Evolutionary conservation across 2,113 vertebrate genomes (phyloP).

Genomic region (Oreochromis tanganicae): DNA sequence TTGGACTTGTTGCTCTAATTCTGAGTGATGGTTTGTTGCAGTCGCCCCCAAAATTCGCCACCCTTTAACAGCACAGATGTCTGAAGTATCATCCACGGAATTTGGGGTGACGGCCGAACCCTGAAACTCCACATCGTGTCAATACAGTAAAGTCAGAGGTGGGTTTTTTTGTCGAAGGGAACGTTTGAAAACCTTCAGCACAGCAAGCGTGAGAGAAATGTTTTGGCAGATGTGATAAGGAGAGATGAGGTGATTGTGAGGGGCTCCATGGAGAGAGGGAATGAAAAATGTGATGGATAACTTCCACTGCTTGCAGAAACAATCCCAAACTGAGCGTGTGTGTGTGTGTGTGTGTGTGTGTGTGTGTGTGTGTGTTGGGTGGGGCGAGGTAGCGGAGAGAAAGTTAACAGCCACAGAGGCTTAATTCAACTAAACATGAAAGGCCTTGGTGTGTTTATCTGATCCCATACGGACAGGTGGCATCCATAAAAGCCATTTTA

Average conservation of each 20-base stretch:
- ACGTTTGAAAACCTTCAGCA: neutral
- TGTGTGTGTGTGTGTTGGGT: neutral
- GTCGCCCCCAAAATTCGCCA: neutral
- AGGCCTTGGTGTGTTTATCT: constrained; percentile 7
- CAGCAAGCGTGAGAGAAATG: constrained; percentile 46
- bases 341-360: neutral
- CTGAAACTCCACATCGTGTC: neutral
- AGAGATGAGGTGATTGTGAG: constrained; percentile 59
- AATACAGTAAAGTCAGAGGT: neutral
- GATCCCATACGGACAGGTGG: constrained; percentile 31
- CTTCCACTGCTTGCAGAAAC: constrained; percentile 37
- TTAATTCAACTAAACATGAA: constrained; percentile 10
- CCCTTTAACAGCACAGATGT: neutral
- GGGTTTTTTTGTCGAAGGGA: neutral
- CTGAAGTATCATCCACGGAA: neutral
- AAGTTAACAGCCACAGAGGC: constrained; percentile 14
- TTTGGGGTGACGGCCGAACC: neutral
- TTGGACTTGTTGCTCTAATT: neutral
- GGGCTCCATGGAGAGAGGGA: constrained; percentile 18
- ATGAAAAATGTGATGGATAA: constrained; percentile 60
- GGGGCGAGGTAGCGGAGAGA: neutral
- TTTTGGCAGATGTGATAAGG: constrained; percentile 59
- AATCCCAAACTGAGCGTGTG: neutral
- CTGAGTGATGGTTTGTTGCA: neutral
- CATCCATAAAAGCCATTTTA: constrained; percentile 29